phyloP scores from a whole-genome alignment of 2,888 invertebrate species.

The Carcina quercana region DNA sequence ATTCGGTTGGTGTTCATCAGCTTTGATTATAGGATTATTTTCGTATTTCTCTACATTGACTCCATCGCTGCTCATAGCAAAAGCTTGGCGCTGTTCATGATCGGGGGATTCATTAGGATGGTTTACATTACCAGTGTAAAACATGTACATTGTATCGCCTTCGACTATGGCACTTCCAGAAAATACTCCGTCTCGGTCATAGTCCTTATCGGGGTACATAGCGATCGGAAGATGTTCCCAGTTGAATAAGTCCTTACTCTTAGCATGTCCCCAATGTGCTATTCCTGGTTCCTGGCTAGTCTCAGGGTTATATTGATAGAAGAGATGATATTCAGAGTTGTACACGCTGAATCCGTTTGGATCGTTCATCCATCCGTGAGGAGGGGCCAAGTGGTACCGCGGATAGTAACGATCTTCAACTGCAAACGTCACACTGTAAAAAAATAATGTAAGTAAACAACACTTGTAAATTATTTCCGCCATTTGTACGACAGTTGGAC shows the following conservation, averaged over 20 bases:
- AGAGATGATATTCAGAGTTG: conserved; percentile 55
- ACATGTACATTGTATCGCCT: conserved; percentile 40
- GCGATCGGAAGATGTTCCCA: conserved; percentile 66
- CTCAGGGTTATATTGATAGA: conserved; percentile 64
- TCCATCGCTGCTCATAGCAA: conserved; percentile 50
- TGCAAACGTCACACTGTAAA: conserved; percentile 19
- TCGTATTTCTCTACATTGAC: conserved; percentile 37
- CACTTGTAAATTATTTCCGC: conserved; percentile 11
- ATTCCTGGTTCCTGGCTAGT: conserved; percentile 39
- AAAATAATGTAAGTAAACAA: conserved; percentile 23
- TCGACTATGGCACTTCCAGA: conserved; percentile 63
- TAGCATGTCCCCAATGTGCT: conserved; percentile 70
- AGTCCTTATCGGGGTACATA: conserved; percentile 49
- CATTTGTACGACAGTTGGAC: conserved; percentile 12
- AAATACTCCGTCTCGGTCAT: conserved; percentile 54
- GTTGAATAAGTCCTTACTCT: conserved; percentile 51
- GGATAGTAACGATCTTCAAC: conserved; percentile 36
- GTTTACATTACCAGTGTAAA: conserved; percentile 55
- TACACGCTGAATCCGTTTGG: conserved; percentile 67
- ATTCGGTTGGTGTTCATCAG: conserved; percentile 41
- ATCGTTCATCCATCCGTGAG: conserved; percentile 69
- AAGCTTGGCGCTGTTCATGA: conserved; percentile 41
- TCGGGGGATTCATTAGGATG: conserved; percentile 31
- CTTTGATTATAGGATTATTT: conserved; percentile 45
- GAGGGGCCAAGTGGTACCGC: conserved; percentile 46